Evolutionary conservation across 2,888 invertebrate species (phyloP).

Genomic region (Agonum fuliginosum): DNA sequence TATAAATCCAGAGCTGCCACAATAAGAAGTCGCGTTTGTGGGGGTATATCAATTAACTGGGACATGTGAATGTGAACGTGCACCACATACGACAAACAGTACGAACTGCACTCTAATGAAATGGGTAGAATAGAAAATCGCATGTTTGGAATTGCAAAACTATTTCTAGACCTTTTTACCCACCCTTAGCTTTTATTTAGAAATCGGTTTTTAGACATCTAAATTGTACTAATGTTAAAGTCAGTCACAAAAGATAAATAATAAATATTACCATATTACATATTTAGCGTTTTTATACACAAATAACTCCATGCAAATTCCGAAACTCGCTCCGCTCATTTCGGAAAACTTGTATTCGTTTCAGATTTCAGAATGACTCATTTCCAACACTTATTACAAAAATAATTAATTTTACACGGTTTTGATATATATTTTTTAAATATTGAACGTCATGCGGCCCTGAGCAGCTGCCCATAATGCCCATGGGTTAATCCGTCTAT

Average conservation of each 20-base stretch:
- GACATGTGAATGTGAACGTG: slow-evolving; percentile 41
- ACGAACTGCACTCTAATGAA: slow-evolving; percentile 13
- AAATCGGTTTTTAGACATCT: slow-evolving; percentile 14
- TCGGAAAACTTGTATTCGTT: too few species aligned
- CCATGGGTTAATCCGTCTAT: too few species aligned
- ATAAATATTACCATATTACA: too few species aligned
- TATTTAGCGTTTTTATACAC: too few species aligned
- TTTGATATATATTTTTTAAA: too few species aligned
- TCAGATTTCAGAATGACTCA: too few species aligned
- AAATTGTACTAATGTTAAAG: slow-evolving; percentile 2
- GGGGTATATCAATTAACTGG: slow-evolving; percentile 56
- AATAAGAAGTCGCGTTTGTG: slow-evolving; percentile 44
- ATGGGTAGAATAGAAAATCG: slow-evolving; percentile 35
- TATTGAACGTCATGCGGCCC: too few species aligned
- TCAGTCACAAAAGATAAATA: neutral
- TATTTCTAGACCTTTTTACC: slow-evolving; percentile 41
- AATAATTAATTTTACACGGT: too few species aligned
- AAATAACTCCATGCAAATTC: too few species aligned
- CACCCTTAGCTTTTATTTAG: neutral
- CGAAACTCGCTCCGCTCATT: too few species aligned
- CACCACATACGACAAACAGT: neutral
- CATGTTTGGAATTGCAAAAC: slow-evolving; percentile 50
- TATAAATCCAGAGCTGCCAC: slow-evolving; percentile 67
- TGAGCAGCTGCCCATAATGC: too few species aligned
- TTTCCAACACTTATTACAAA: too few species aligned